A percentile compares a stretch with the other conserved stretches of the same genome.
Evolutionary conservation across 2,113 vertebrate genomes (phyloP).

Genomic region (Tragelaphus scriptus): DNA sequence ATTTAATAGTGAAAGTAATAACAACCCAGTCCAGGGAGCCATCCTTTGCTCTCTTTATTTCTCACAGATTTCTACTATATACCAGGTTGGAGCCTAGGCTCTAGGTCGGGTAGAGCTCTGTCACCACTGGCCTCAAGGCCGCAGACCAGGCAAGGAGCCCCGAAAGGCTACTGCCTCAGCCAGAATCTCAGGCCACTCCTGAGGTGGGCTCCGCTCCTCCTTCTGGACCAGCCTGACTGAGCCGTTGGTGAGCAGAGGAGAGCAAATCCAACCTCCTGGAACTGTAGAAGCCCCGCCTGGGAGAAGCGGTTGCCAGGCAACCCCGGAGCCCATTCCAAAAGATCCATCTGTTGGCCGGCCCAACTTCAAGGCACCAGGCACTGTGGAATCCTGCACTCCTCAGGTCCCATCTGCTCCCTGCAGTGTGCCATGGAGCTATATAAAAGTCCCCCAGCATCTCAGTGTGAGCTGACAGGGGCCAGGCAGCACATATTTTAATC

Average conservation of each 20-base stretch:
- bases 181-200: background rate
- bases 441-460: constrained; percentile 35
- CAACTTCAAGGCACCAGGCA: background rate
- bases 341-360: constrained; percentile 44
- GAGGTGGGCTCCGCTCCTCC: background rate
- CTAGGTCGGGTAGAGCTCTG: background rate
- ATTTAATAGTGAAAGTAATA: background rate
- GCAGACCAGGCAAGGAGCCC: background rate
- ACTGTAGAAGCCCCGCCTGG: background rate
- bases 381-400: background rate
- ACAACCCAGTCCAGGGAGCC: background rate
- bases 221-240: background rate
- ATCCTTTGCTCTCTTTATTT: background rate
- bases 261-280: background rate
- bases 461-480: background rate
- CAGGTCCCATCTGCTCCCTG: constrained; percentile 42
- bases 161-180: accelerated
- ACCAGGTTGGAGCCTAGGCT: background rate
- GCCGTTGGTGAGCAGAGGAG: background rate
- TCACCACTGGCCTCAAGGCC: background rate
- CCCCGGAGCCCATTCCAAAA: constrained; percentile 14
- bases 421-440: constrained; percentile 4
- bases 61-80: background rate
- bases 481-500: constrained; percentile 23
- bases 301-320: constrained; percentile 56